Base-by-base conservation (phyloP, 2,797 vertebrate species). In the Sphenodon punctatus region DNA sequence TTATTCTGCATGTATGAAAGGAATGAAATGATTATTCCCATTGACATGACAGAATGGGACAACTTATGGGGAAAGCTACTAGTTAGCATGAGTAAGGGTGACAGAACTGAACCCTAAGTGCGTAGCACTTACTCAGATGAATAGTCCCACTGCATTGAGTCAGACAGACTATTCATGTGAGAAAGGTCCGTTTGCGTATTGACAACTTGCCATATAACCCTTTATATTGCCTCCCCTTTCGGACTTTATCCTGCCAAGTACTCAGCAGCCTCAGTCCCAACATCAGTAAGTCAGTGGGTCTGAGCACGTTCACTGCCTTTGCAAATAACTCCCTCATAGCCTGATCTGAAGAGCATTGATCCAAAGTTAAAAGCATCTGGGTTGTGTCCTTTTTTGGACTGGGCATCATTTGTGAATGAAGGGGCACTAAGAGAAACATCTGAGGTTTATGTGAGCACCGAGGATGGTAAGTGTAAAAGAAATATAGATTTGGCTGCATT, bases 41-140 rank as follows among this genome's bases (percentile, higher is more conserved):
- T 8, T 48, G 48, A 64, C 75, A 51, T 36, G 22, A 68, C 25
- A 17, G 27, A 74, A 49, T 3, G 3, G 4, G 73, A n/a, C 0
- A 0, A 0, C 67, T 58, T 53, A 8, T 8, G 3, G 17, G 49
- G 0, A 0, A 27, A 4, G 12, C 25, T 78, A 48, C 49, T n/a
- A 49, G 25, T 46, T 23, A 25, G 7, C 20, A 48, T 23, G 19
- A 39, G 4, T 4, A 65, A 74, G 68, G 14, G 2, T 43, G 6
- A 20, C 3, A 42, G 5, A 9, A 23, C 51, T 42, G 74, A 16
- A 23, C 27, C 69, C n/a, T 56, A 3, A 36, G n/a, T 23, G 5
- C 15, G 3, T 30, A 58, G n/a, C 32, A 68, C 67, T 67, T 43
- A 2, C 16, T 60, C 64, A 23, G 41, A 5, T 39, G 17, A 39